Evolutionary conservation across 1,140 invertebrate species (phyloP), one percentile per base, ranked within the genome.

Genomic region (Drosophila orena): DNA sequence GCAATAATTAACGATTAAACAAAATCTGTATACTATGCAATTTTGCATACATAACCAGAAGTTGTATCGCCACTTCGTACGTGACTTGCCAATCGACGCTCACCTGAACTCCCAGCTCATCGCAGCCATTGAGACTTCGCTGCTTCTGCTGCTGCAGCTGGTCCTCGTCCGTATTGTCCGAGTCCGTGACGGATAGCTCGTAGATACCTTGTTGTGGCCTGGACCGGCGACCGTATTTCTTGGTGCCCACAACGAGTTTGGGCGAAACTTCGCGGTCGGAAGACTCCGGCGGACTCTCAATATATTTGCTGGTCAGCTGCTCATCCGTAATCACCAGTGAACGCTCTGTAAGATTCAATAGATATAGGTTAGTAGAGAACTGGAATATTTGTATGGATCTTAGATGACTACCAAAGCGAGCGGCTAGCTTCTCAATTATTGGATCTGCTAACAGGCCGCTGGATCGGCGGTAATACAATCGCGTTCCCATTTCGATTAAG

Each of bases 161-260:
- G 68, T 85, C 80, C 44, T 90, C 81, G 52, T 84, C 81, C 47
- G 80, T 80, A 24, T 92, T 90, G n/a, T 92, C 92, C 5, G 92
- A 91, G 58, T 93, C 88, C 22, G 92, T 91, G 2, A 83, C 76
- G 1, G 84, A 90, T 30, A 71, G 43, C 53, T 92, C 81, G 57
- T 86, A 61, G 17, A 84, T 55, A 6, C 75, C 79, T 24, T 80
- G 62, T 17, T 86, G 79, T 12, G 95, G 95, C 38, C 94, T 92
- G 0, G 95, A 96, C 7, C 95, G 93, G 2, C 96, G 93, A 0
- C 96, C 96, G 92, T 97, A 96, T 84, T 96, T 96, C 83, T 96
- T 96, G n/a, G 94, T 94, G 2, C 96, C 96, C 65, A 95, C 95
- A 0, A 96, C 94, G 70, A 95, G 95, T 81, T 96, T 96, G 0